phyloP scores from a whole-genome alignment of 2,797 vertebrate genomes.

The Molossus alvarezi region DNA sequence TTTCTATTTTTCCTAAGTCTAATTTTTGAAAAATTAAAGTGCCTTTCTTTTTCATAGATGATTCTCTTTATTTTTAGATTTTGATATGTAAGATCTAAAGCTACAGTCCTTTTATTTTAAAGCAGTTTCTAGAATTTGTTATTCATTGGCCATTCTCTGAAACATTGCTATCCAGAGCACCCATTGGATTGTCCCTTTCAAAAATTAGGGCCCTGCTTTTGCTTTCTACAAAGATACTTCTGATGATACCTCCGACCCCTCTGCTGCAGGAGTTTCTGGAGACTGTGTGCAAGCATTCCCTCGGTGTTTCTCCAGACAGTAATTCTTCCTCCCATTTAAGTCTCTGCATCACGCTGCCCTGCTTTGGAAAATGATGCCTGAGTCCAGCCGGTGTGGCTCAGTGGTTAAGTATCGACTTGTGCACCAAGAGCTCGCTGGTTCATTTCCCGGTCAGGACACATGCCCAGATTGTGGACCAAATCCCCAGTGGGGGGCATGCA shows the following conservation, averaged over 20 bases:
- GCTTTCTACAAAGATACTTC: background rate
- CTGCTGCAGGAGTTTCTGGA: background rate
- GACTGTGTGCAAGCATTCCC: background rate
- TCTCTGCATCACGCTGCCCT: background rate
- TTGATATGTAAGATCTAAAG: slow-evolving; percentile 41
- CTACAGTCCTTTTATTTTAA: background rate
- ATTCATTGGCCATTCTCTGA: background rate
- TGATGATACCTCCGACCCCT: background rate
- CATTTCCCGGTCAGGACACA: no score
- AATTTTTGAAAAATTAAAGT: slow-evolving; percentile 3
- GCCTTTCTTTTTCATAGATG: background rate
- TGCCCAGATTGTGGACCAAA: no score
- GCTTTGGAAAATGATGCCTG: slow-evolving; percentile 1
- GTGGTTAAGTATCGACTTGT: no score
- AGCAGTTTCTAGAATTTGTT: background rate
- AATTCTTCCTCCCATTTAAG: background rate
- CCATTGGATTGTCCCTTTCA: background rate
- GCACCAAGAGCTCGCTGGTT: no score
- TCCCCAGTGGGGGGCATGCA: no score
- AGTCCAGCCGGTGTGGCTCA: no score
- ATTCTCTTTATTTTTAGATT: slow-evolving; percentile 47
- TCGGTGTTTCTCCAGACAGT: background rate
- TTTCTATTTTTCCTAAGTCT: slow-evolving; percentile 33
- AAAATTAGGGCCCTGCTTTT: background rate
- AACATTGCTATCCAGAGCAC: background rate